phyloP scores from a whole-genome alignment of 2,888 invertebrate genomes.

The Macaria liturata region DNA sequence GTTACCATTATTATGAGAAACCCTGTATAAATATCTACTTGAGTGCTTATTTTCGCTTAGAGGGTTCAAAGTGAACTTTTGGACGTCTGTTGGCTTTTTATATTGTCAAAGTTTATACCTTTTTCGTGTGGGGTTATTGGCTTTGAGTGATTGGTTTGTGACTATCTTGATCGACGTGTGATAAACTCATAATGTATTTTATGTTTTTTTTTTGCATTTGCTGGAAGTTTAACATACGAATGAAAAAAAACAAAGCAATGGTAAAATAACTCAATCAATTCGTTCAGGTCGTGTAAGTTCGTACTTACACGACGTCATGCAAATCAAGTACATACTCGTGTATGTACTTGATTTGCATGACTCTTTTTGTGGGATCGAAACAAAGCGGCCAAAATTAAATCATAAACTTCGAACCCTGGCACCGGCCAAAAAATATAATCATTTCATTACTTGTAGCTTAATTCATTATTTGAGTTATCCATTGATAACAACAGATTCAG shows the following conservation, averaged over 20 bases:
- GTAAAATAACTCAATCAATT: too few species aligned
- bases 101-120: background rate
- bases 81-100: conserved; percentile 1
- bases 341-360: too few species aligned
- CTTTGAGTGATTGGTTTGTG: too few species aligned
- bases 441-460: conserved; percentile 12
- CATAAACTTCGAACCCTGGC: background rate
- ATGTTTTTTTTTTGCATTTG: too few species aligned
- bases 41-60: conserved; percentile 3
- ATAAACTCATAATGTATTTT: too few species aligned
- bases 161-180: too few species aligned
- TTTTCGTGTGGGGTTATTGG: background rate
- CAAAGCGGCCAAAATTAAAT: background rate
- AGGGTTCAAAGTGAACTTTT: conserved; percentile 3
- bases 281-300: too few species aligned
- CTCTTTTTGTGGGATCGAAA: background rate
- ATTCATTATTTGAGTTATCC: conserved; percentile 18
- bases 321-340: too few species aligned
- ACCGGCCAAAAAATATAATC: conserved; percentile 11
- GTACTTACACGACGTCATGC: too few species aligned
- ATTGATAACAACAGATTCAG: background rate
- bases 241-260: too few species aligned
- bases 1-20: too few species aligned
- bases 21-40: background rate
- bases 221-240: too few species aligned